Evolutionary conservation across 2,888 invertebrate genomes (phyloP).

Genomic region (Tetrapedia diversipes): DNA sequence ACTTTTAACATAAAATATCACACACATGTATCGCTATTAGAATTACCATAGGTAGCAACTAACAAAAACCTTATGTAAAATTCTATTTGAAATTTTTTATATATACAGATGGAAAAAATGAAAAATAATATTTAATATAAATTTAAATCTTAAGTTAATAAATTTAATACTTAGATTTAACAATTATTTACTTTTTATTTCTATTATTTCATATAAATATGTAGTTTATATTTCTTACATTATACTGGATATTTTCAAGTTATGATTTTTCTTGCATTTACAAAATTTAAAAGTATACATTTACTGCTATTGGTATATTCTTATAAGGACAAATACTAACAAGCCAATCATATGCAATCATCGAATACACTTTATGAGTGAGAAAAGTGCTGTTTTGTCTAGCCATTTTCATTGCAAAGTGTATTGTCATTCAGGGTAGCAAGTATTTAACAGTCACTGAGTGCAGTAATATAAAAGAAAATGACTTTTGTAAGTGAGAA

Average conservation of each 20-base stretch:
- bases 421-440: conserved; percentile 68
- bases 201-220: neutral
- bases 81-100: conserved; percentile 3
- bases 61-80: conserved; percentile 15
- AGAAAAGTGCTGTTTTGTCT: conserved; percentile 19
- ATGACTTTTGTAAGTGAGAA: conserved; percentile 74
- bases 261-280: neutral
- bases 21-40: too few species aligned
- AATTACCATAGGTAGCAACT: too few species aligned
- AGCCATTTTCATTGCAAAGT: conserved; percentile 53
- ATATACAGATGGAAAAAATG: neutral
- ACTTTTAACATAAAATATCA: too few species aligned
- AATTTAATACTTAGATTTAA: neutral
- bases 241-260: neutral
- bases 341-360: conserved; percentile 10
- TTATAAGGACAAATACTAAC: neutral
- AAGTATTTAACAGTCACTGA: neutral
- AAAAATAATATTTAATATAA: conserved; percentile 9
- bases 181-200: neutral
- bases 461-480: conserved; percentile 17
- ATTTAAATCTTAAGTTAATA: neutral
- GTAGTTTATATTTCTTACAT: neutral
- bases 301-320: neutral
- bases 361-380: neutral
- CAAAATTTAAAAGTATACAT: conserved; percentile 11